phyloP scores from a whole-genome alignment of 2,888 invertebrate genomes.

The Apamea anceps region DNA sequence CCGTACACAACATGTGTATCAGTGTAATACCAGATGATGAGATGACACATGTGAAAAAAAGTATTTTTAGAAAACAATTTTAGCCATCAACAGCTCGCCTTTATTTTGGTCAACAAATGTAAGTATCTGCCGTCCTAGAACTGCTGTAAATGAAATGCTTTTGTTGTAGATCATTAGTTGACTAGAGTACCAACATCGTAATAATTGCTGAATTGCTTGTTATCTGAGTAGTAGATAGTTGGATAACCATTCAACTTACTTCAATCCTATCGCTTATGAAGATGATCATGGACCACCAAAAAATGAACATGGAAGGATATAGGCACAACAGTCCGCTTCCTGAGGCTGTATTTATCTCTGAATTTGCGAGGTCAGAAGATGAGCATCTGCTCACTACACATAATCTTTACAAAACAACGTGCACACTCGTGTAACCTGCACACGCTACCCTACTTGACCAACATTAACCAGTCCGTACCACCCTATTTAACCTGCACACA shows the following conservation, averaged over 20 bases:
- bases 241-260: neutral
- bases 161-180: neutral
- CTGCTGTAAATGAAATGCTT: neutral
- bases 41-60: neutral
- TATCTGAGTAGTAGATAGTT: neutral
- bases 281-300: neutral
- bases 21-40: neutral
- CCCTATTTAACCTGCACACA: neutral
- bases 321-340: too few relatives aligned
- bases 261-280: neutral
- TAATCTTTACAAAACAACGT: neutral
- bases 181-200: neutral
- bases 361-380: neutral
- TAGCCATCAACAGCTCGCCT: slow-evolving; percentile 2
- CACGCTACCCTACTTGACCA: too few relatives aligned
- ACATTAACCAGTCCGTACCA: neutral
- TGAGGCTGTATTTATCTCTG: neutral
- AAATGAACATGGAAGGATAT: neutral
- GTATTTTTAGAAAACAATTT: neutral
- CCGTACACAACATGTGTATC: neutral
- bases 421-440: neutral
- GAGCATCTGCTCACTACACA: neutral
- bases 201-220: neutral
- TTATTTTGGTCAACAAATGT: slow-evolving; percentile 3
- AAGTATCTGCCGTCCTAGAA: slow-evolving; percentile 14